Evolutionary conservation across 2,888 invertebrate species (phyloP), one percentile per base, ranked within the genome.

Genomic region (Stomorhina lunata): DNA sequence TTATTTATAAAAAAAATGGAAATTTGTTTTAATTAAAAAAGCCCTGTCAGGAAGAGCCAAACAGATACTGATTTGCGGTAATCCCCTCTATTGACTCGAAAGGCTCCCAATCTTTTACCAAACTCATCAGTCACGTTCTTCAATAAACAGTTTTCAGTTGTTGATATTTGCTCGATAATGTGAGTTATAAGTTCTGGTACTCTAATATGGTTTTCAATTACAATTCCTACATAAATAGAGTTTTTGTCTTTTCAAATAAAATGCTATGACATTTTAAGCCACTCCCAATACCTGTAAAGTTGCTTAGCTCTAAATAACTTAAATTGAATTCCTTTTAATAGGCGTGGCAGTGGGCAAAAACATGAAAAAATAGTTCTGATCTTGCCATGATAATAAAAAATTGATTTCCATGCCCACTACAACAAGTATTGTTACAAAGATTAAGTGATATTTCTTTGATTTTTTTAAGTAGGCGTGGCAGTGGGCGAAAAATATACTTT

Each of bases 1-100:
- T 43, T 61, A 57, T 43, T 75, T 75, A 29, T 29, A 69, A 61
- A 61, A 61, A 45, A 76, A 57, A 57, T 53, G 22, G 1, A 12
- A 55, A n/a, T 63, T 1, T 55, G 59, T 73, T 53, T 55, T 22
- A 32, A 34, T 34, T 48, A 6, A 45, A 45, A 61, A 15, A 27
- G n/a, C n/a, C n/a, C n/a, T n/a, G n/a, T 32, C 32, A 32, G 32
- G 32, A 32, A 32, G 32, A 4, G 4, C 9, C 4, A 32, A 9
- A 6, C 9, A 9, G 9, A 4, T 32, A 32, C 9, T 32, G 9
- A 32, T 32, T 6, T 32, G 32, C 32, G 32, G 32, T n/a, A n/a
- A n/a, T n/a, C n/a, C n/a, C n/a, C n/a, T n/a, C n/a, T n/a, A n/a
- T n/a, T n/a, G n/a, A n/a, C n/a, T n/a, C n/a, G n/a, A n/a, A n/a